phyloP scores from a whole-genome alignment of 2,113 vertebrate species.

The Pangasianodon gigas region DNA sequence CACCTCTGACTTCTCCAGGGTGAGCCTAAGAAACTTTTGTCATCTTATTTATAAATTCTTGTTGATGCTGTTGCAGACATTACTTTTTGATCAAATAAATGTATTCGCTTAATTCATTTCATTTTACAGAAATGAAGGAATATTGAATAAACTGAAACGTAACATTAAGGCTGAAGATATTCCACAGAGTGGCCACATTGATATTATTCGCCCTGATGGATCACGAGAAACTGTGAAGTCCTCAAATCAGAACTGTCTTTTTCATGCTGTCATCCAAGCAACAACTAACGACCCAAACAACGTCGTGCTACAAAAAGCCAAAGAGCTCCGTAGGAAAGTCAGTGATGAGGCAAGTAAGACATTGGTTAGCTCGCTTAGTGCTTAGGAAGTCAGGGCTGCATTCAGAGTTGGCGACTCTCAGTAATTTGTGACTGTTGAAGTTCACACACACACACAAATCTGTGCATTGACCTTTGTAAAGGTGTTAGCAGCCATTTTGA shows the following conservation, averaged over 20 bases:
- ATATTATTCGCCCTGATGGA: slow-evolving; percentile 30
- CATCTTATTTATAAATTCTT: background rate
- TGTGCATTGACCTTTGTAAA: background rate
- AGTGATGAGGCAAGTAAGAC: slow-evolving; percentile 11
- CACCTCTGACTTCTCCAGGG: background rate
- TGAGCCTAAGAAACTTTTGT: background rate
- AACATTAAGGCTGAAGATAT: background rate
- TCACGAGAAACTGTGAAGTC: slow-evolving; percentile 4
- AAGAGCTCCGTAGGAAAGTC: slow-evolving; percentile 7
- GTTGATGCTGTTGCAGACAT: background rate
- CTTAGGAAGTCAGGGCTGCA: background rate
- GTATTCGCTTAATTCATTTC: background rate
- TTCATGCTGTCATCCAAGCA: slow-evolving; percentile 41
- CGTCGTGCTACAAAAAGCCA: slow-evolving; percentile 15
- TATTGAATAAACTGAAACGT: background rate
- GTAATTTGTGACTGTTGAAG: too few relatives aligned
- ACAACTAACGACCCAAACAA: background rate
- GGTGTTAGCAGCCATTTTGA: background rate
- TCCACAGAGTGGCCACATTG: slow-evolving; percentile 7
- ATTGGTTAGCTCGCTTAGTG: background rate
- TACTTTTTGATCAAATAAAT: background rate
- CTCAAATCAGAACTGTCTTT: slow-evolving; percentile 31
- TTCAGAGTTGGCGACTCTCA: too few relatives aligned
- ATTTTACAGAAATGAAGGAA: slow-evolving; percentile 21
- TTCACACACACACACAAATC: background rate